Evolutionary conservation across 1,140 invertebrate species (phyloP), one percentile per base, ranked within the genome.

Genomic region (Scaptomyza hsui): DNA sequence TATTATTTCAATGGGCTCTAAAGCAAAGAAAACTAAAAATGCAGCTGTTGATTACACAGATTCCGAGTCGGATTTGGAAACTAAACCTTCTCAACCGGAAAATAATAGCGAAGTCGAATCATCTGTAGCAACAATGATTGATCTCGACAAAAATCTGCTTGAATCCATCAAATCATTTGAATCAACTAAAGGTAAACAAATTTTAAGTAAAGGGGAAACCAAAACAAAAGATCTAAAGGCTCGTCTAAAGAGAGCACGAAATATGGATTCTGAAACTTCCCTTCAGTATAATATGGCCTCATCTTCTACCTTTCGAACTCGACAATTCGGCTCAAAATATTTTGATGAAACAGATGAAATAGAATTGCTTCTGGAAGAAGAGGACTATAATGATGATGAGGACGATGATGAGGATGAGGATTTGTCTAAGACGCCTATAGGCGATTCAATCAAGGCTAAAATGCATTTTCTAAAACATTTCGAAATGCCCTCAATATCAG

Each of bases 391-490:
- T n/a, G 63, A 51, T 0, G 49, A 47, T 1, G 41, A 56, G 10
- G 41, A 62, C 10, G 63, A 51, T 0, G 49, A 47, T 1, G 41
- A 56, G 10, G 53, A 56, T 1, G 39, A 42, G 1, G 15, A n/a
- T n/a, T 1, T 24, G n/a, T n/a, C 15, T 1, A 32, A 7, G 6
- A 24, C 55, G 2, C 16, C 16, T 15, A 19, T 9, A 7, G 44
- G 24, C 3, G 63, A 67, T 3, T 9, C 63, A 4, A 60, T 67
- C 55, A 39, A 48, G 5, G 24, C 35, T 2, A 67, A 67, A 26
- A 24, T 10, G 24, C 35, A 67, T 7, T 41, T 59, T 12, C 29
- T 67, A 0, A 41, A 67, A 2, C 41, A 29, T 10, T 49, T 67
- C 12, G 63, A 67, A 18, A 24, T 59, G 21, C 45, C 55, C 13